Base-by-base conservation (phyloP, 1,140 invertebrate species). In the Bombyx mandarina region DNA sequence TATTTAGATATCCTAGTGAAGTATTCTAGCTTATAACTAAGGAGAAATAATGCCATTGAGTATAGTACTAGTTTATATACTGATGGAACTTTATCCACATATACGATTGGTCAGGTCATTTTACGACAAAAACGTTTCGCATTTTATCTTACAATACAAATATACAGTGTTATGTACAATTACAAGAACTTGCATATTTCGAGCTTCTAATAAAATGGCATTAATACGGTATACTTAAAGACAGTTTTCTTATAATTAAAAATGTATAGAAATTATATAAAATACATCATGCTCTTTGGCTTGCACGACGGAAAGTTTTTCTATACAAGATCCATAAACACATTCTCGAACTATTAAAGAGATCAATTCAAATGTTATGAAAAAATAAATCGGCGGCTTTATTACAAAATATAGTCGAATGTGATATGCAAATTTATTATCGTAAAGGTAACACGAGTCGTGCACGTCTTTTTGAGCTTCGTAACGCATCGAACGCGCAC, bases 271-370 rank as follows among this genome's bases (percentile, higher is more conserved):
- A 83, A 83, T 77, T 69, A 80, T 79, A 82, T 82, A 58, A 77
- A 85, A 85, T 79, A 87, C 84, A 84, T 86, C 82, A 86, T 85
- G 83, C 83, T 86, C 83, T 86, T 86, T 86, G 83, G 83, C 82
- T 82, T 86, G 83, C 83, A 86, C 83, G 83, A 86, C 82, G 80
- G 77, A 82, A 76, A 79, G 61, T 73, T 65, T 59, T 60, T 54
- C 26, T 66, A 65, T 66, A 62, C 74, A 73, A 54, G 58, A 64
- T 63, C 71, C 71, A 68, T 63, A 75, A 79, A 77, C 64, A 67
- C 73, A 77, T 77, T 73, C 71, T 73, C 67, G 67, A 74, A 62
- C 65, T 80, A 83, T 78, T 59, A 66, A 69, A 79, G 81, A 86
- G 82, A 86, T 83, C 82, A 83, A 75, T 72, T 68, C 68, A 77